Percentiles rank a stretch among this genome's conserved stretches.
phyloP scores from a whole-genome alignment of 1,140 invertebrate species.

The Globodera ellingtonae region DNA sequence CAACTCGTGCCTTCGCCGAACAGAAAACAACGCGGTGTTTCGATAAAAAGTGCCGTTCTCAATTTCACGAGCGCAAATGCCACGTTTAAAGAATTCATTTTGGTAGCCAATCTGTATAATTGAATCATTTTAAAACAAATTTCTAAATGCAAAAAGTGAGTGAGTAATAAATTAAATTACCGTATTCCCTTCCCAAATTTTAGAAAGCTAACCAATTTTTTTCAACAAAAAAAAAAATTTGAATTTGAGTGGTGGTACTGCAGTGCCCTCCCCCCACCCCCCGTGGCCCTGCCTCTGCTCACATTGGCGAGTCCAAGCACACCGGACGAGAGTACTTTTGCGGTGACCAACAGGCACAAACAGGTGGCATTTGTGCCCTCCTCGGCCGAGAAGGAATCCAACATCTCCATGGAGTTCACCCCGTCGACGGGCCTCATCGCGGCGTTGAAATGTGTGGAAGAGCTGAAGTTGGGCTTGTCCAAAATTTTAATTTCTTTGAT shows the following conservation, averaged over 20 bases:
- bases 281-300: background rate
- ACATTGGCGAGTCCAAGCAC: conserved; percentile 47
- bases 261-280: too few relatives aligned
- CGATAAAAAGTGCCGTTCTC: conserved; percentile 27
- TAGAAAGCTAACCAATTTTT: too few relatives aligned
- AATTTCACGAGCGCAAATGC: conserved; percentile 40
- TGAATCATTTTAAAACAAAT: background rate
- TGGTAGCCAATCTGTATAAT: conserved; percentile 27
- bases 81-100: conserved; percentile 20
- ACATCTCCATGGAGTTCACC: conserved; percentile 35
- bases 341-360: conserved; percentile 47
- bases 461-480: conserved; percentile 36
- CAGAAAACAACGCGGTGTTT: conserved; percentile 42
- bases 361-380: conserved; percentile 50
- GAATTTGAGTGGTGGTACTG: too few relatives aligned
- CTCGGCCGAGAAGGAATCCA: conserved; percentile 46
- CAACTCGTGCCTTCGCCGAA: conserved; percentile 38
- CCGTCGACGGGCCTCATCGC: conserved; percentile 19
- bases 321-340: conserved; percentile 36
- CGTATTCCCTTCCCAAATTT: too few relatives aligned
- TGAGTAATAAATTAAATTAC: too few relatives aligned
- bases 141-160: background rate
- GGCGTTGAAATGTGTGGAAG: conserved; percentile 41
- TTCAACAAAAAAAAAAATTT: too few relatives aligned
- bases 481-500: conserved; percentile 56